phyloP scores from a whole-genome alignment of 2,797 vertebrate species.

The Bradypus variegatus region DNA sequence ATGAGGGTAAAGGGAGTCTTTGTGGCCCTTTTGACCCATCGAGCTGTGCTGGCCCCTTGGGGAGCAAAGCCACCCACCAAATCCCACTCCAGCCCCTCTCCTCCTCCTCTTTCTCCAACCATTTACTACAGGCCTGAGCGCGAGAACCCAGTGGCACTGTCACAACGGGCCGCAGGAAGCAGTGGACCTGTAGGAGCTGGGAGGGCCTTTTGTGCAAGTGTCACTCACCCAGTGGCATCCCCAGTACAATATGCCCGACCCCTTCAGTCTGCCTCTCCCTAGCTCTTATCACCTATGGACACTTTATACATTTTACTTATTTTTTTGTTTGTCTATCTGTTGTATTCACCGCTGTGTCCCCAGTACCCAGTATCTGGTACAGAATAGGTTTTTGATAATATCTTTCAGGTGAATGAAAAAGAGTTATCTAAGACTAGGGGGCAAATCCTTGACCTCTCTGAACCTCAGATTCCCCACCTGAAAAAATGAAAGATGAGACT shows the following conservation, averaged over 20 bases:
- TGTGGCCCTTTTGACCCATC: constrained; percentile 60
- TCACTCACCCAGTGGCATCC: not conserved
- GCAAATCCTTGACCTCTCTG: not conserved
- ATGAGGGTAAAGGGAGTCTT: constrained; percentile 35
- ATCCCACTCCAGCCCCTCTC: not conserved
- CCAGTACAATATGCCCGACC: not conserved
- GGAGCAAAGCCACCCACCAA: constrained; percentile 26
- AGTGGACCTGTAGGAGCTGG: not conserved
- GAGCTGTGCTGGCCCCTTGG: not conserved
- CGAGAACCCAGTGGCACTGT: constrained; percentile 45
- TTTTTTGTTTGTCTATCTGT: not conserved
- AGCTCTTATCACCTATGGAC: not conserved
- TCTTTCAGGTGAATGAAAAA: not conserved
- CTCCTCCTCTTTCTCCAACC: not conserved
- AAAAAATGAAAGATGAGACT: not conserved
- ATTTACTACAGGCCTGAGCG: not conserved
- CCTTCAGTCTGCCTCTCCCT: not conserved
- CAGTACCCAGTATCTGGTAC: not conserved
- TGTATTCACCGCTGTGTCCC: not conserved
- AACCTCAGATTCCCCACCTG: not conserved
- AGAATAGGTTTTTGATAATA: not conserved
- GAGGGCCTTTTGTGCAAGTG: not conserved
- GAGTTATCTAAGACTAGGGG: not conserved
- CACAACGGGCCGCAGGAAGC: constrained; percentile 19
- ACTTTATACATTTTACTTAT: not conserved